Percentiles rank a stretch among this genome's conserved stretches.
phyloP scores from a whole-genome alignment of 2,797 vertebrate species.

The Gymnothorax javanicus region DNA sequence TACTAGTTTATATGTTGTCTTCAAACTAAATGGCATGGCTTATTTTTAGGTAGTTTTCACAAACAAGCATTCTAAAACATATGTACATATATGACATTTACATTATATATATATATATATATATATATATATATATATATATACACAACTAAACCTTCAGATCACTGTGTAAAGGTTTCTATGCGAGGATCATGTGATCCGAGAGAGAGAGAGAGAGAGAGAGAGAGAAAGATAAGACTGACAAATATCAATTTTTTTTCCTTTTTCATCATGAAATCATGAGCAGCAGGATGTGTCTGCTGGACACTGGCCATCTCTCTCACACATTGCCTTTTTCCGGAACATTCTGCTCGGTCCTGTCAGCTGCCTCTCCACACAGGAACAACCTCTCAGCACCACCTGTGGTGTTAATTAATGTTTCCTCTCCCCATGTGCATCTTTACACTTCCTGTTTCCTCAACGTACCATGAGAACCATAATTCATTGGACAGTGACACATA shows the following conservation, averaged over 20 bases:
- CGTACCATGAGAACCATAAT: not conserved
- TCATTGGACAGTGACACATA: too few relatives aligned
- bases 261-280: conserved; percentile 32
- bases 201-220: not conserved
- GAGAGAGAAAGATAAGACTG: not conserved
- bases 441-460: conserved; percentile 26
- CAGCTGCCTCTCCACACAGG: not conserved
- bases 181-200: too few relatives aligned
- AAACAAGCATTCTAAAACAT: too few relatives aligned
- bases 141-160: too few relatives aligned
- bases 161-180: too few relatives aligned
- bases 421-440: conserved; percentile 28
- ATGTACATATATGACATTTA: too few relatives aligned
- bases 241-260: conserved; percentile 16
- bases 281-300: not conserved
- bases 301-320: not conserved
- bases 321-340: conserved; percentile 1
- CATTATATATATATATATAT: too few relatives aligned
- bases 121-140: too few relatives aligned
- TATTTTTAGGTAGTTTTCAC: too few relatives aligned
- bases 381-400: not conserved
- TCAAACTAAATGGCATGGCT: too few relatives aligned
- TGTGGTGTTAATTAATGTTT: not conserved
- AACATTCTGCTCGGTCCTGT: conserved; percentile 32
- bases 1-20: too few relatives aligned